Conservation (phyloP, 2,113 vertebrate genomes). For the Alethe diademata region DNA sequence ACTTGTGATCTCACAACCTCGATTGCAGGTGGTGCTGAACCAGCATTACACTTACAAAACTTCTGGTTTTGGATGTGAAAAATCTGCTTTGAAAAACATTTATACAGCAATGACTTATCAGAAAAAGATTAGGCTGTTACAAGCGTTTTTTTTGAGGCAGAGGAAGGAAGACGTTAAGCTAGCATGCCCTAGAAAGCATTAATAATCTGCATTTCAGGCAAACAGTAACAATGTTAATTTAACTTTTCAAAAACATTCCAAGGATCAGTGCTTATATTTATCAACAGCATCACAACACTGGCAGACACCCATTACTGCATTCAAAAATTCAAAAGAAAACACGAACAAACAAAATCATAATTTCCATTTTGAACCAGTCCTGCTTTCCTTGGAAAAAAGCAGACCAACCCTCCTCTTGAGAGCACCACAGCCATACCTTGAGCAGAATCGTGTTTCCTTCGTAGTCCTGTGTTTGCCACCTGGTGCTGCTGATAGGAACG, state of each 20-base stretch:
- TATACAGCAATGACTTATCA: background rate
- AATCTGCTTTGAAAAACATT: background rate
- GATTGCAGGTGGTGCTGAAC: fast-evolving
- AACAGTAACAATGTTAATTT: background rate
- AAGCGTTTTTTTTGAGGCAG: background rate
- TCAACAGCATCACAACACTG: background rate
- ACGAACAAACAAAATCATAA: background rate
- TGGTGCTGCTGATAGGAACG: slow-evolving; percentile 85
- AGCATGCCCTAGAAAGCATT: background rate
- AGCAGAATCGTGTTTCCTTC: slow-evolving; percentile 92
- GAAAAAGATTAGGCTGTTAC: background rate
- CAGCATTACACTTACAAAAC: background rate
- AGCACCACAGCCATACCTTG: slow-evolving; percentile 76
- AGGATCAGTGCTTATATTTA: background rate
- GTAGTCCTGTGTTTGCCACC: slow-evolving; percentile 95
- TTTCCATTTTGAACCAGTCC: background rate
- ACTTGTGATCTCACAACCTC: background rate
- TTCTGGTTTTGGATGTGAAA: background rate
- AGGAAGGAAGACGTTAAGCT: background rate
- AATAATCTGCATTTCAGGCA: background rate
- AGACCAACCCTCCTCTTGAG: background rate
- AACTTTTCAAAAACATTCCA: background rate
- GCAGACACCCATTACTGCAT: background rate
- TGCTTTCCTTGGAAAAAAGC: background rate
- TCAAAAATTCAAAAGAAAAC: background rate